phyloP scores from a whole-genome alignment of 2,797 vertebrate species.

The Mareca strepera region DNA sequence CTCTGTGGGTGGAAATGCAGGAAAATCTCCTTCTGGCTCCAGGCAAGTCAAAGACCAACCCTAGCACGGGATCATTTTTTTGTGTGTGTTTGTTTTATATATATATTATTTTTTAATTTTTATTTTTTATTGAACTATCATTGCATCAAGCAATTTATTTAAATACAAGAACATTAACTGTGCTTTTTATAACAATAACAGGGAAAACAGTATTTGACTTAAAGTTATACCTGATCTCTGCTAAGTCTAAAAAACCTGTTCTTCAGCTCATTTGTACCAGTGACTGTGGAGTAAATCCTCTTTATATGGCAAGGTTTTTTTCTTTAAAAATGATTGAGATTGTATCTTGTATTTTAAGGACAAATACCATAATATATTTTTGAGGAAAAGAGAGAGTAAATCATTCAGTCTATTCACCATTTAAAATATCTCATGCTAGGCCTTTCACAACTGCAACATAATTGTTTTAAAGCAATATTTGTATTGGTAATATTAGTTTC shows the following conservation, averaged over 20 bases:
- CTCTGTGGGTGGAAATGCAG: not conserved
- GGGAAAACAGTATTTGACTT: not conserved
- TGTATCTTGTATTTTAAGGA: not conserved
- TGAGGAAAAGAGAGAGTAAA: not conserved
- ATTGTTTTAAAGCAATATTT: not conserved
- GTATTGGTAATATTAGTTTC: not conserved
- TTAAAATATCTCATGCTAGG: not conserved
- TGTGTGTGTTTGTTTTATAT: too few relatives aligned
- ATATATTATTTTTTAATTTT: not conserved
- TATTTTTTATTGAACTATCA: not conserved
- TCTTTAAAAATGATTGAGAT: not conserved
- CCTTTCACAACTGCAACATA: not conserved
- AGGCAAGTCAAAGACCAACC: not conserved
- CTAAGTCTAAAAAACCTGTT: not conserved
- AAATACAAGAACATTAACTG: not conserved
- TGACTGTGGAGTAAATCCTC: not conserved
- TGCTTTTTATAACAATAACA: not conserved
- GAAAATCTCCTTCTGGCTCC: not conserved
- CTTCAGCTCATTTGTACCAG: not conserved
- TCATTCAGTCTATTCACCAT: not conserved
- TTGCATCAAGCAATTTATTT: not conserved
- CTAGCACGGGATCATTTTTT: not conserved
- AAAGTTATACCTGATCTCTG: not conserved
- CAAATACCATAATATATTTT: not conserved
- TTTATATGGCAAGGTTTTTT: not conserved